These are phyloP conservation scores for Corythucha ciliata DNA, from an alignment of 2,888 invertebrate genomes.

Conservation along the genomic window DNA sequence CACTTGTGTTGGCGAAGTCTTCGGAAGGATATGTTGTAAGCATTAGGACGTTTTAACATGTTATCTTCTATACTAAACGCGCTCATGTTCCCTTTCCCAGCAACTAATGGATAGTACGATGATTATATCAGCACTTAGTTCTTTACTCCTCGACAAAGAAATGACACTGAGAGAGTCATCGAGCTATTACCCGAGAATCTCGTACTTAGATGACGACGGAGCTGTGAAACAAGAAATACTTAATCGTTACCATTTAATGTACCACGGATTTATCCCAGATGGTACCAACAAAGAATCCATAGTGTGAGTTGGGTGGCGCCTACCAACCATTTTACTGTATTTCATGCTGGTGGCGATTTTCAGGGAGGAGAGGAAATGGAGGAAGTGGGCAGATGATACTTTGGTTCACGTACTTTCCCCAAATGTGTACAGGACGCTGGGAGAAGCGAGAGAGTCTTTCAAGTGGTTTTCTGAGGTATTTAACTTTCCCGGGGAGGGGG, in stretches of 20 bases:
- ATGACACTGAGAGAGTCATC: slow-evolving; percentile 58
- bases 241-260: slow-evolving; percentile 84
- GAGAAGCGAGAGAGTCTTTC: slow-evolving; percentile 84
- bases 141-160: slow-evolving; percentile 56
- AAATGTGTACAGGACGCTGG: slow-evolving; percentile 82
- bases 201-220: slow-evolving; percentile 58
- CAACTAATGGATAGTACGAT: slow-evolving; percentile 89
- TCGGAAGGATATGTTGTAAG: slow-evolving; percentile 60
- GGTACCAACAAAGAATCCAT: slow-evolving; percentile 38
- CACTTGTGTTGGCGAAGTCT: slow-evolving; percentile 70
- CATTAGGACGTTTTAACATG: slow-evolving; percentile 11
- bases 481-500: no score
- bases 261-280: slow-evolving; percentile 50
- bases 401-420: slow-evolving; percentile 91
- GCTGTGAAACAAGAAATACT: slow-evolving; percentile 61
- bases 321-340: not conserved
- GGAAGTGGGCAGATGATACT: slow-evolving; percentile 86
- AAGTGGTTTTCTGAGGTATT: slow-evolving; percentile 80
- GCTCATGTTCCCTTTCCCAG: slow-evolving; percentile 46
- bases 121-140: slow-evolving; percentile 79
- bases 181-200: slow-evolving; percentile 65
- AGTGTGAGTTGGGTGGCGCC: slow-evolving; percentile 38
- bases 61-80: no score
- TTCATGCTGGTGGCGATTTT: no score
- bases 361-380: slow-evolving; percentile 89